Conservation (phyloP, 1,140 invertebrate species). For the Sitobion miscanthi region DNA sequence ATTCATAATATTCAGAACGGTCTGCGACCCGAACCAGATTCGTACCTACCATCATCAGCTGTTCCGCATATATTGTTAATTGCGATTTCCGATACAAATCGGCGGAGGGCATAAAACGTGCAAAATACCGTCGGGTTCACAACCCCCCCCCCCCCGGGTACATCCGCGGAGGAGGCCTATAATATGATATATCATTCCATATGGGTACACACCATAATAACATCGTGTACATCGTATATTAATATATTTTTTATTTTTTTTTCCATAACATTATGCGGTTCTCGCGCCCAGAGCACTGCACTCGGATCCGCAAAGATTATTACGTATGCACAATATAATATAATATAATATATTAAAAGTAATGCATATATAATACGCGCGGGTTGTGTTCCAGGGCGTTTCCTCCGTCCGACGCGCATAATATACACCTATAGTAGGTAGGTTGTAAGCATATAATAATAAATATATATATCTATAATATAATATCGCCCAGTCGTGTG, state of each 20-base stretch:
- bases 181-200: not conserved
- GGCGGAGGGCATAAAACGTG: not conserved
- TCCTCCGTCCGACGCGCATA: not conserved
- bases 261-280: not conserved
- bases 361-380: not conserved
- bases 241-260: not conserved
- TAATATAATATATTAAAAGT: not conserved
- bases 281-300: not conserved
- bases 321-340: conserved; percentile 3
- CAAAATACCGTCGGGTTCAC: not conserved
- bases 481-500: not conserved
- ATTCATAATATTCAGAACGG: not conserved
- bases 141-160: not conserved
- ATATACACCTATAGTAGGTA: not conserved
- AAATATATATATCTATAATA: not conserved
- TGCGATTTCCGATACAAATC: conserved; percentile 5
- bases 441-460: not conserved
- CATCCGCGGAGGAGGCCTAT: not conserved
- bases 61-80: not conserved
- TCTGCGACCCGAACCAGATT: not conserved
- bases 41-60: not conserved
- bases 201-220: not conserved
- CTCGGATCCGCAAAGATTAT: not conserved
- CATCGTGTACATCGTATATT: not conserved
- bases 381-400: not conserved